phyloP scores from a whole-genome alignment of 1,140 invertebrate species.

The Metopolophium dirhodum region DNA sequence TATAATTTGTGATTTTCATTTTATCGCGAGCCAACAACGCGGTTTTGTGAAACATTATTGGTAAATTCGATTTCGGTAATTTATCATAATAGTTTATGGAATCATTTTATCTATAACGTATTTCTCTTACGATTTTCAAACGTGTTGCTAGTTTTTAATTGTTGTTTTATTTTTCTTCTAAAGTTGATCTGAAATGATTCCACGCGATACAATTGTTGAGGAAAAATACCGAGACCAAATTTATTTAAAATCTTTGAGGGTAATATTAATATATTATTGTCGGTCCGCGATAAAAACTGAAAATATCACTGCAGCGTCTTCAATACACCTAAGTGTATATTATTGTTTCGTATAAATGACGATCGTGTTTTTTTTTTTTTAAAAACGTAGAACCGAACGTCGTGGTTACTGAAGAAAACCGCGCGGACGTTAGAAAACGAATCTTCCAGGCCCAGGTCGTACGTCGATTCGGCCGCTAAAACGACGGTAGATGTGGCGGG shows the following conservation, averaged over 20 bases:
- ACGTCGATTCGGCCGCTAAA: slow-evolving; percentile 66
- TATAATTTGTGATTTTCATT: background rate
- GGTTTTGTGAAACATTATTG: background rate
- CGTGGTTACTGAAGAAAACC: slow-evolving; percentile 67
- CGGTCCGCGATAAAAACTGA: too few species aligned
- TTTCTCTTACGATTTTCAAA: background rate
- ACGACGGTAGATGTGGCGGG: slow-evolving; percentile 66
- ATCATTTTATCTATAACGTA: background rate
- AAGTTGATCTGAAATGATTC: background rate
- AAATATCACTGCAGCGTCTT: too few species aligned
- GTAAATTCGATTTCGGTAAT: background rate
- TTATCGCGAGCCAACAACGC: background rate
- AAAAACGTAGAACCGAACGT: slow-evolving; percentile 53
- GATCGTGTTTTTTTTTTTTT: background rate
- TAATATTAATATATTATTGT: too few species aligned
- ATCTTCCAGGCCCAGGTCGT: slow-evolving; percentile 70
- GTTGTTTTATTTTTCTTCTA: background rate
- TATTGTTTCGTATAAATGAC: background rate
- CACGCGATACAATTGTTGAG: background rate
- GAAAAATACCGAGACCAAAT: background rate
- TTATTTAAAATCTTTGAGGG: background rate
- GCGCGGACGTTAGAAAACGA: slow-evolving; percentile 65
- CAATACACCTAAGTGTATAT: background rate
- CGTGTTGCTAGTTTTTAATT: background rate
- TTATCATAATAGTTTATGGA: background rate